phyloP scores from a whole-genome alignment of 2,113 vertebrate species.

The Gobiocypris rarus region DNA sequence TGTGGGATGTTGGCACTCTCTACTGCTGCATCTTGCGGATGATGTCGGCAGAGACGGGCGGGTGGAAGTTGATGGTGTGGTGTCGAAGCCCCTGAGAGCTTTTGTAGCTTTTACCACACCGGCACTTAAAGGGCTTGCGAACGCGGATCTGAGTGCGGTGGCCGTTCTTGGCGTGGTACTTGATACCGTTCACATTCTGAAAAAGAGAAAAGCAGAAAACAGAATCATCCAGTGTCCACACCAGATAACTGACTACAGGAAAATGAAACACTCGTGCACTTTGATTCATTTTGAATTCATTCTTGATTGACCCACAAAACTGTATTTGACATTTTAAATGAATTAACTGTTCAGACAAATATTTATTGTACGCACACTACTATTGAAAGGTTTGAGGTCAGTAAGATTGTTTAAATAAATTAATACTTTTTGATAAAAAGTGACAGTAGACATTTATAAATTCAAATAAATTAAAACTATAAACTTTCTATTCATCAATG shows the following conservation, averaged over 20 bases:
- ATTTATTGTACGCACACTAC: not conserved
- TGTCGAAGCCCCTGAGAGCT: slow-evolving; percentile 97
- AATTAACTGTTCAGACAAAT: not conserved
- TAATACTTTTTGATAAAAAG: not conserved
- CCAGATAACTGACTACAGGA: not conserved
- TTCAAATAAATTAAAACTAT: no score
- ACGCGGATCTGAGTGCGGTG: slow-evolving; percentile 97
- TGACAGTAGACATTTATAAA: no score
- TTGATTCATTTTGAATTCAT: not conserved
- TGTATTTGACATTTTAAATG: not conserved
- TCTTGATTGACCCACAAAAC: not conserved
- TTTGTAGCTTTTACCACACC: slow-evolving; percentile 99
- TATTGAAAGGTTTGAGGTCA: not conserved
- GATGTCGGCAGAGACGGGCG: slow-evolving; percentile 92
- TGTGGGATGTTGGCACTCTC: slow-evolving; percentile 76
- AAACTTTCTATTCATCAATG: no score
- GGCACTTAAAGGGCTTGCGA: slow-evolving; percentile 97
- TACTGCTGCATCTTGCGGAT: slow-evolving; percentile 98
- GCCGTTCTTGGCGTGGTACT: slow-evolving; percentile 99
- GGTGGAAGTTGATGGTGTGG: slow-evolving; percentile 98
- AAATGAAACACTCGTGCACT: not conserved
- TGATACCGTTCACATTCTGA: slow-evolving; percentile 98
- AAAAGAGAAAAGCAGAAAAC: not conserved
- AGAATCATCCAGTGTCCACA: not conserved
- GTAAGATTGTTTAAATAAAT: not conserved